phyloP scores from a whole-genome alignment of 2,113 vertebrate genomes.

The Origma solitaria region DNA sequence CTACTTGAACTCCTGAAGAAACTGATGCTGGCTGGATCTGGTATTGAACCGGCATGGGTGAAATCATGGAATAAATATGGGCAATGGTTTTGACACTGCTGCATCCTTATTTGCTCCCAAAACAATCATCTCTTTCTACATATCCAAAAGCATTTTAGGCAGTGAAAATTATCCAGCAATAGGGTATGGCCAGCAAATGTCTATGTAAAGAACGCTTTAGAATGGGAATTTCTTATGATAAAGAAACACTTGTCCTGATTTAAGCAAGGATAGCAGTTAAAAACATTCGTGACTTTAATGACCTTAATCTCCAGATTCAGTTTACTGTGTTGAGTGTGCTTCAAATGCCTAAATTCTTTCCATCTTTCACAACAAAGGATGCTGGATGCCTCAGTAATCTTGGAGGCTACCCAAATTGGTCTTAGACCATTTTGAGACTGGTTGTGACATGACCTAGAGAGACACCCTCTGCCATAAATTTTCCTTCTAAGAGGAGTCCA shows the following conservation, averaged over 20 bases:
- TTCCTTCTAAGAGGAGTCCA: not conserved
- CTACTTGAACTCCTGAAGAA: not conserved
- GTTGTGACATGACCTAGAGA: not conserved
- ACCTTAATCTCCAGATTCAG: not conserved
- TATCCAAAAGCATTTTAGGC: not conserved
- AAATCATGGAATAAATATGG: not conserved
- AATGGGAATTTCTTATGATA: not conserved
- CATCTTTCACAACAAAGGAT: not conserved
- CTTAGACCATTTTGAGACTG: not conserved
- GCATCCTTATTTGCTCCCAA: not conserved
- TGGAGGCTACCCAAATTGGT: rapidly evolving
- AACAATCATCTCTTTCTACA: not conserved
- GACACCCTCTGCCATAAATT: not conserved
- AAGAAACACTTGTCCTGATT: not conserved
- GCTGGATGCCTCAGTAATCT: not conserved
- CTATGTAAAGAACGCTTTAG: not conserved
- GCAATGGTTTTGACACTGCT: not conserved
- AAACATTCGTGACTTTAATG: not conserved
- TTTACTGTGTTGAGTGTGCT: not conserved
- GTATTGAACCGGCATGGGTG: not conserved
- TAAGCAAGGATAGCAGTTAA: not conserved
- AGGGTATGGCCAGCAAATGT: not conserved
- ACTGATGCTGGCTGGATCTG: not conserved
- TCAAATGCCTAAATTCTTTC: not conserved
- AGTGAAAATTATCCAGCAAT: not conserved